A percentile compares a stretch with the other conserved stretches of the same genome.
These are phyloP conservation scores for Bugulina stolonifera DNA, from an alignment of 2,888 invertebrate species.

Conservation along the genomic window DNA sequence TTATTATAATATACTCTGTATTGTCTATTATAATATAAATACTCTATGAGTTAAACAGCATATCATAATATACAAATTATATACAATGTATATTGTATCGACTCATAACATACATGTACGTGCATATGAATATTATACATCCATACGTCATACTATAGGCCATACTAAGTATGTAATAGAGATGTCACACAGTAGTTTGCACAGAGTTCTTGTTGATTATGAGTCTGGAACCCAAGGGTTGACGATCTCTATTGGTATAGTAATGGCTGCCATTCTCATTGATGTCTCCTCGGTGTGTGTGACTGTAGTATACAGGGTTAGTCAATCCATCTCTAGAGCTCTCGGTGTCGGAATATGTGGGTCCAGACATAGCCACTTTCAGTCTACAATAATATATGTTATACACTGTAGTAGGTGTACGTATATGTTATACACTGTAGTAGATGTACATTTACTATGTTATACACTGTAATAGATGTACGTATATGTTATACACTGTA, in stretches of 20 bases:
- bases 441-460: background rate
- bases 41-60: no score
- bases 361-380: background rate
- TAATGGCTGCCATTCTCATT: background rate
- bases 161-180: no score
- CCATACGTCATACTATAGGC: no score
- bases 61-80: no score
- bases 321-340: conserved; percentile 19
- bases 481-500: no score
- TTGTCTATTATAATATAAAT: no score
- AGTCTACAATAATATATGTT: background rate
- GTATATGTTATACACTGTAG: background rate
- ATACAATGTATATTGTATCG: no score
- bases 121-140: no score
- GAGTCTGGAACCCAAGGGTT: background rate
- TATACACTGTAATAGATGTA: no score
- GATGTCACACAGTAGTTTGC: conserved; percentile 9
- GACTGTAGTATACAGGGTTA: conserved; percentile 17
- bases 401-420: background rate
- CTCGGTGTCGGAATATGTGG: background rate
- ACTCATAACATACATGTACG: no score
- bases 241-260: background rate
- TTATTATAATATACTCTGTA: no score
- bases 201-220: conserved; percentile 1
- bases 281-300: background rate